Conservation (phyloP, 2,113 vertebrate genomes). For the Bos indicus region DNA sequence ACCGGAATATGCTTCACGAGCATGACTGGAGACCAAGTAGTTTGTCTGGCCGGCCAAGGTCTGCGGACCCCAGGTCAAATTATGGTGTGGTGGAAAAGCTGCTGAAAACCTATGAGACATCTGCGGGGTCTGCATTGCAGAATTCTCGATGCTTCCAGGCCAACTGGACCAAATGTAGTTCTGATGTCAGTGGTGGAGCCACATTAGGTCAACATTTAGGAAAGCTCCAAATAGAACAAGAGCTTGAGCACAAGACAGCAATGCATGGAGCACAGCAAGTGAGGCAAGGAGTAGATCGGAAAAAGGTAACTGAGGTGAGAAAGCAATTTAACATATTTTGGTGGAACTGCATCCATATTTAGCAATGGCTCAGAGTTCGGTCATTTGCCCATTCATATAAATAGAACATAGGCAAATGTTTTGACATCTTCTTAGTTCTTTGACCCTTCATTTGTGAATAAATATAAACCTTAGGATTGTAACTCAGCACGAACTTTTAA, state of each 20-base stretch:
- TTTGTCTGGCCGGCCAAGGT: slow-evolving; percentile 91
- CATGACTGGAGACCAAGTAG: slow-evolving; percentile 92
- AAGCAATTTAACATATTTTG: neutral
- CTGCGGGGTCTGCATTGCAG: slow-evolving; percentile 72
- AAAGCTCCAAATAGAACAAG: slow-evolving; percentile 82
- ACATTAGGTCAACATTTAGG: slow-evolving; percentile 81
- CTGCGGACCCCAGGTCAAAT: slow-evolving; percentile 93
- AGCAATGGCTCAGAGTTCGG: neutral
- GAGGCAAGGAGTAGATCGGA: slow-evolving; percentile 73
- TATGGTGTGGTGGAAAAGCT: slow-evolving; percentile 95
- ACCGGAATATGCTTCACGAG: slow-evolving; percentile 83
- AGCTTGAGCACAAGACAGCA: slow-evolving; percentile 74
- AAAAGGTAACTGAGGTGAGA: slow-evolving; percentile 82
- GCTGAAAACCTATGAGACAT: slow-evolving; percentile 90
- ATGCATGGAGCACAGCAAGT: slow-evolving; percentile 65
- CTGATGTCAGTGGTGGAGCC: slow-evolving; percentile 73
- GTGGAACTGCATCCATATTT: neutral
- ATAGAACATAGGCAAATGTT: neutral
- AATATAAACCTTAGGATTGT: neutral
- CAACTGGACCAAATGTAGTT: slow-evolving; percentile 71
- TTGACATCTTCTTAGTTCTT: neutral
- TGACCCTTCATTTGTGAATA: neutral
- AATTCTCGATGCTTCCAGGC: slow-evolving; percentile 67
- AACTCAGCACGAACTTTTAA: neutral
- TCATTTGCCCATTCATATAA: neutral